phyloP scores from a whole-genome alignment of 1,140 invertebrate species.

The Euglossa dilemma region DNA sequence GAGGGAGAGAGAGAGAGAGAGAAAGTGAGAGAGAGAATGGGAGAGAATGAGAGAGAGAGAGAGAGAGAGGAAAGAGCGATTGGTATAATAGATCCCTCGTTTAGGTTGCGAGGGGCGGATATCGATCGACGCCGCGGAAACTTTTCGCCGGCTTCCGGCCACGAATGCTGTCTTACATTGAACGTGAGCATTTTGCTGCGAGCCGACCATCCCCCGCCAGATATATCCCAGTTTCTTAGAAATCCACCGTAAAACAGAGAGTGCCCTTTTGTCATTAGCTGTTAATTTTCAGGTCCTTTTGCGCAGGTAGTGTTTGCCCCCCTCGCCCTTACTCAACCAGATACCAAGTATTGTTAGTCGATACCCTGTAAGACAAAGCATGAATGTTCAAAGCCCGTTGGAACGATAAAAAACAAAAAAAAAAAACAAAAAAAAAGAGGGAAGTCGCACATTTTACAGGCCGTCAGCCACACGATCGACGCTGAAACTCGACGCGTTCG shows the following conservation, averaged over 20 bases:
- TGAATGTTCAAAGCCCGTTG: conserved; percentile 55
- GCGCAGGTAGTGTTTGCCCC: conserved; percentile 62
- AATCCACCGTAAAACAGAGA: conserved; percentile 52
- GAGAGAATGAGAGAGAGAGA: no score
- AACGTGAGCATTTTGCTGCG: conserved; percentile 80
- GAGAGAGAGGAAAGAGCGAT: no score
- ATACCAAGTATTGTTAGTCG: conserved; percentile 63
- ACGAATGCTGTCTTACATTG: conserved; percentile 66
- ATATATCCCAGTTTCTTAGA: conserved; percentile 57
- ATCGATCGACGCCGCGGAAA: conserved; percentile 1
- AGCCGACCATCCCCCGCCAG: conserved; percentile 61
- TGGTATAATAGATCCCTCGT: no score
- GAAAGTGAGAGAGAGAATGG: no score
- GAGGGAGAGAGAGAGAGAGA: no score
- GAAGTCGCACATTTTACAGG: conserved; percentile 53
- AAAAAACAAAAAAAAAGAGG: background rate
- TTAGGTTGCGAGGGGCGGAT: background rate
- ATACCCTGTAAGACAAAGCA: conserved; percentile 65
- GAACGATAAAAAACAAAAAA: background rate
- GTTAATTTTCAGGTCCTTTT: conserved; percentile 58
- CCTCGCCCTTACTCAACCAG: conserved; percentile 39
- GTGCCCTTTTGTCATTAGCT: conserved; percentile 43
- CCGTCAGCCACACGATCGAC: background rate
- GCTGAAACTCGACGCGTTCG: conserved; percentile 39
- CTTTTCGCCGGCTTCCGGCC: conserved; percentile 47